phyloP scores from a whole-genome alignment of 2,113 vertebrate genomes.

The Ciconia boyciana region DNA sequence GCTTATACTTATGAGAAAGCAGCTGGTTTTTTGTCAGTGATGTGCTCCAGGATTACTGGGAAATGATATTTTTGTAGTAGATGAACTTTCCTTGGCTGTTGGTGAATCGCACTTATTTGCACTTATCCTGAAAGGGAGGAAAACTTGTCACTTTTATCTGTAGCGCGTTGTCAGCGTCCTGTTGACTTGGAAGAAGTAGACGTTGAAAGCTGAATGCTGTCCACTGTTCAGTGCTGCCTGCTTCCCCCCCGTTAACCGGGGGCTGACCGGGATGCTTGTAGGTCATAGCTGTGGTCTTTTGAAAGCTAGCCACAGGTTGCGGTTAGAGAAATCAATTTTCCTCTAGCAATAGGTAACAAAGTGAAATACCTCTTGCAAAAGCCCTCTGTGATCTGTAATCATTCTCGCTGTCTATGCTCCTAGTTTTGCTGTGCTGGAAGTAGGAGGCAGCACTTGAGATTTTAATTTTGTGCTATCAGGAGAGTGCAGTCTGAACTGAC shows the following conservation, averaged over 20 bases:
- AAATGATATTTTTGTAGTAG: background rate
- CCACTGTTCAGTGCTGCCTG: background rate
- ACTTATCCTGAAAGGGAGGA: background rate
- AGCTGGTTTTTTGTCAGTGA: background rate
- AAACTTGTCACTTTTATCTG: background rate
- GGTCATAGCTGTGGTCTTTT: background rate
- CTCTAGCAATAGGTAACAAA: background rate
- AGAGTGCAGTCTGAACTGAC: background rate
- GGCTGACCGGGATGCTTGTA: background rate
- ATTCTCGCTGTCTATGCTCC: background rate
- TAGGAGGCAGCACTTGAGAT: background rate
- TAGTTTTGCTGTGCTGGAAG: background rate
- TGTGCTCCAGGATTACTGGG: background rate
- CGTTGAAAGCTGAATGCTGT: background rate
- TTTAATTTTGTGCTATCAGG: conserved; percentile 1
- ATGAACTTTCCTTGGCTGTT: background rate
- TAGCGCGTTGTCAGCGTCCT: background rate
- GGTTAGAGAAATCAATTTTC: conserved; percentile 12
- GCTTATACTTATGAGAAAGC: background rate
- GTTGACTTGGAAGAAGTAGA: background rate
- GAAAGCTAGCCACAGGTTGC: background rate
- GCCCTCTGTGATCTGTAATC: background rate
- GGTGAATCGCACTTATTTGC: background rate
- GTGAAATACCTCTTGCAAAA: background rate
- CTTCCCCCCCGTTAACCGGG: accelerated